Percentiles rank a stretch among this genome's conserved stretches.
Evolutionary conservation across 2,888 invertebrate species (phyloP).

Genomic region (Rhodophaea formosa): DNA sequence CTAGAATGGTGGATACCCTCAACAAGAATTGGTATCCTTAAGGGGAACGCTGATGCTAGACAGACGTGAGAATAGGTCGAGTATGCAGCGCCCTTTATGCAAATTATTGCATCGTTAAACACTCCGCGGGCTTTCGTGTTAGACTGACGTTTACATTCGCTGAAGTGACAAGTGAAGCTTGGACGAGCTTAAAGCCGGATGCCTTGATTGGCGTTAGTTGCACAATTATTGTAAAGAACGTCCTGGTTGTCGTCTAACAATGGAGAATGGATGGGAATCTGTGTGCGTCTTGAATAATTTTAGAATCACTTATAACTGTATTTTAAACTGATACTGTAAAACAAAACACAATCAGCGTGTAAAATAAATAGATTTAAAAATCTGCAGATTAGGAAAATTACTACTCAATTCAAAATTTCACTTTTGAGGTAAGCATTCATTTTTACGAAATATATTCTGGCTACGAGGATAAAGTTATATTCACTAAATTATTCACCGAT

Average conservation of each 20-base stretch:
- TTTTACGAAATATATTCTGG: no score
- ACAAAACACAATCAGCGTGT: no score
- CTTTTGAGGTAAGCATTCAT: no score
- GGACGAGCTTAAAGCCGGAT: slow-evolving; percentile 62
- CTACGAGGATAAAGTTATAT: no score
- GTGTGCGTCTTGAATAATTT: neutral
- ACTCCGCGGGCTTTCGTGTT: slow-evolving; percentile 68
- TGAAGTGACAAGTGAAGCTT: slow-evolving; percentile 38
- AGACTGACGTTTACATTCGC: slow-evolving; percentile 59
- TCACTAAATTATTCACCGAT: no score
- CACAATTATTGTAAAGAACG: slow-evolving; percentile 51
- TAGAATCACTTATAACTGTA: no score
- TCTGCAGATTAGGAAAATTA: no score
- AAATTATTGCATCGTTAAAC: slow-evolving; percentile 80
- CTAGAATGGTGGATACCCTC: no score
- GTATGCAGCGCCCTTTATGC: slow-evolving; percentile 67
- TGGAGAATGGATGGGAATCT: neutral
- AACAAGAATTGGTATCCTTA: slow-evolving; percentile 11
- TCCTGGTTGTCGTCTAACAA: slow-evolving; percentile 4
- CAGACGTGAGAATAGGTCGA: slow-evolving; percentile 74
- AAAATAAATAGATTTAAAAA: no score
- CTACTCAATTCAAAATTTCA: no score
- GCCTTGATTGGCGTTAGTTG: slow-evolving; percentile 69
- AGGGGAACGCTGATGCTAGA: slow-evolving; percentile 32
- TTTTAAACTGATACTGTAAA: no score